phyloP scores from a whole-genome alignment of 2,797 vertebrate genomes.

The Neosilurus mollespiculum region DNA sequence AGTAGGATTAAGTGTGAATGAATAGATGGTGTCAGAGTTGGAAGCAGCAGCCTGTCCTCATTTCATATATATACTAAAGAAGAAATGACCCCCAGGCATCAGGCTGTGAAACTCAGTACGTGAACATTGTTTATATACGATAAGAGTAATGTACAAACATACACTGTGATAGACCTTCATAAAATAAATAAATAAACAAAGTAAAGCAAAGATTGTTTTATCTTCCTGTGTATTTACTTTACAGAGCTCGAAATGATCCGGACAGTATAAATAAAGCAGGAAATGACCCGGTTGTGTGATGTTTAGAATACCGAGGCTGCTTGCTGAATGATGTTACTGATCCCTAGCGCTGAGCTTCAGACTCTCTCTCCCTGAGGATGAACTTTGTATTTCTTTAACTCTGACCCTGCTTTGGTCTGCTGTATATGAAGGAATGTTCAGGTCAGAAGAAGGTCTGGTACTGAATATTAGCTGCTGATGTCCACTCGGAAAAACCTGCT shows the following conservation, averaged over 20 bases:
- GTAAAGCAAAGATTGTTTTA: slow-evolving; percentile 21
- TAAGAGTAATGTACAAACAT: slow-evolving; percentile 36
- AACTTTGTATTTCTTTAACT: slow-evolving; percentile 2
- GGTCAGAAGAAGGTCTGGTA: slow-evolving; percentile 9
- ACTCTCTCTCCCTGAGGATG: not conserved
- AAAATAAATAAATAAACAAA: not conserved
- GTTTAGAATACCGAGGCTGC: slow-evolving; percentile 7
- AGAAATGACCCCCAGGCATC: slow-evolving; percentile 29
- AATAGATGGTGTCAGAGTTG: not conserved
- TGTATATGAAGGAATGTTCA: not conserved
- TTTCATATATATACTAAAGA: slow-evolving; percentile 22
- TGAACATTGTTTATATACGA: slow-evolving; percentile 29
- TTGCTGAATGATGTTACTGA: slow-evolving; percentile 22
- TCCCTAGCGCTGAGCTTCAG: not conserved
- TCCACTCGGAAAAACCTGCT: not conserved
- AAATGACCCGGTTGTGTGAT: slow-evolving; percentile 1
- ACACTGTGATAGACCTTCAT: slow-evolving; percentile 32
- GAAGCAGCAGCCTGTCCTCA: slow-evolving; percentile 12
- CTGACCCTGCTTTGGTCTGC: slow-evolving; percentile 18
- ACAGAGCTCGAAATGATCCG: slow-evolving; percentile 29
- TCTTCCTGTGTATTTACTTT: slow-evolving; percentile 47
- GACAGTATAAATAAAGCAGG: slow-evolving; percentile 20
- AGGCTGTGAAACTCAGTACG: slow-evolving; percentile 24
- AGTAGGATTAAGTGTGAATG: too few relatives aligned
- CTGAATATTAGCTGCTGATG: not conserved